Evolutionary conservation across 2,797 vertebrate species (phyloP), one percentile per base, ranked within the genome.

Genomic region (Myotis myotis): DNA sequence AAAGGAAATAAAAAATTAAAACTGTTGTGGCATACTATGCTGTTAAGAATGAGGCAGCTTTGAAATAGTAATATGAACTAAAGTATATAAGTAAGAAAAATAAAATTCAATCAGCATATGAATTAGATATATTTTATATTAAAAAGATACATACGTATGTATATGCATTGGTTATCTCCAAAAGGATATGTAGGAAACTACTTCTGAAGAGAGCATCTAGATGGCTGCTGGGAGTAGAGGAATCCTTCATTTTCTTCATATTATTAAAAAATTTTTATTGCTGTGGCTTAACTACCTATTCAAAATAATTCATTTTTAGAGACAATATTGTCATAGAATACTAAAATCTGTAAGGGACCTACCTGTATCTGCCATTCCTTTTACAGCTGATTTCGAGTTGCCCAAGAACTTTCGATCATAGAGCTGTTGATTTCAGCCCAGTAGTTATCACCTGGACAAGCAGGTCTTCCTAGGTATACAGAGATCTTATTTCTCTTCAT

Each of bases 1-100:
- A 89, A 88, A 95, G 23, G 57, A 96, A 85, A 53, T 87, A 19
- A 83, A 71, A 71, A 94, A 83, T 55, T 62, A 22, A 89, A 92
- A 85, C 25, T 87, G 19, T 44, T 76, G 53, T 28, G 30, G 7
- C 8, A 51, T 47, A 88, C 6, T 3, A 64, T 85, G 38, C 11
- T 95, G 25, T 71, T 95, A 95, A 87, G 76, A 93, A 71, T 87
- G 60, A 41, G 38, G 36, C 33, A 70, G 82, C 17, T 94, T 64
- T 79, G 20, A 60, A 57, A 78, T 93, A 92, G 8, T 93, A 62
- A 66, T 71, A 55, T 36, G 33, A 66, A 80, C 36, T 68, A 33
- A 93, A 22, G 9, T 83, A 44, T 25, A 70, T 81, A 87, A 93
- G 80, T 89, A 71, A 91, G 36, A 76, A 89, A 83, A 62, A n/a